Evolutionary conservation across 1,140 invertebrate species (phyloP), one percentile per base, ranked within the genome.

Genomic region (Heliconius hermathena): DNA sequence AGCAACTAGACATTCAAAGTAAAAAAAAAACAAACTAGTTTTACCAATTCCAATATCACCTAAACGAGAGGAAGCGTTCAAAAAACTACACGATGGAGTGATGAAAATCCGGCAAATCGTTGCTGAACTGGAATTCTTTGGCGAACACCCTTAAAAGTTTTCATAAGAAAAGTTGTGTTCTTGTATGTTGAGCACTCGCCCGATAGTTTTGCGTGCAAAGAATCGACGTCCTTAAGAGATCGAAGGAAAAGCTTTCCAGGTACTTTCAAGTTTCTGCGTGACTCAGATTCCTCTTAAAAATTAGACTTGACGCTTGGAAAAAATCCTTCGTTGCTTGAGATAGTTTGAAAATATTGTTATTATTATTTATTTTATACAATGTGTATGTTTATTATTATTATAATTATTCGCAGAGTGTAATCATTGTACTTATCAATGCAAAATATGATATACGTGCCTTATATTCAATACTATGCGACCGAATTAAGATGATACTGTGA

Each of bases 151-250:
- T 84, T 85, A 85, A 85, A 89, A 87, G 84, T 89, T 90, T 88
- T 89, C 87, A 90, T 88, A 88, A 84, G 87, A 80, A 88, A 90
- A 88, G 84, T 90, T 88, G 60, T 77, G 76, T 77, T 76, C 81
- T 71, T 83, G 81, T 85, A 84, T 81, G 82, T 85, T 84, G 80
- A 85, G 82, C 84, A 74, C 84, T 77, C 74, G 80, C 71, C 73
- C 78, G 83, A 87, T 86, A 84, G 85, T 84, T 84, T 77, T 81
- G 77, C 81, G 80, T 83, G 79, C 78, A 80, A 82, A 81, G 79
- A 81, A 75, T 81, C 77, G 52, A 73, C 76, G 70, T 60, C 77
- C 54, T 78, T 74, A 73, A 66, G 72, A 78, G 77, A 74, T 78
- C 72, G 77, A 52, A 78, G 70, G 71, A 66, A 66, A 70, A 76